Percentiles rank a stretch among this genome's conserved stretches.
Conservation (phyloP, 2,113 vertebrate genomes). For the Odobenus rosmarus region DNA sequence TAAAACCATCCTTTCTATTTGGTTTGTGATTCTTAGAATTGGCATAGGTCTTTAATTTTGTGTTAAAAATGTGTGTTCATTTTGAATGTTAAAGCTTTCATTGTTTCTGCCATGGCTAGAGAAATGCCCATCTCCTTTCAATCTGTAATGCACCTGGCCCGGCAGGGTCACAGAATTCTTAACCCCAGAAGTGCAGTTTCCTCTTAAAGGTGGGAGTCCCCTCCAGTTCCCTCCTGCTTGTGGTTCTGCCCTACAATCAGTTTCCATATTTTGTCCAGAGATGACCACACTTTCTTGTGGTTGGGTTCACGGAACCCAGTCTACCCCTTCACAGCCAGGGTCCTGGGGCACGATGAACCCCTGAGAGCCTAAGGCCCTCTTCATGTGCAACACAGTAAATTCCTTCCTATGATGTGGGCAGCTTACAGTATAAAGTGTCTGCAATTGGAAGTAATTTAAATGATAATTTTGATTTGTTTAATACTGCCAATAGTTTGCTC, state of each 20-base stretch:
- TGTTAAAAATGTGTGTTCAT: not conserved
- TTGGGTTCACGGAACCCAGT: rapidly evolving
- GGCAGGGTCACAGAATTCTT: not conserved
- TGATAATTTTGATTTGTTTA: not conserved
- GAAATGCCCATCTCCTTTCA: not conserved
- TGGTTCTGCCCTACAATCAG: not conserved
- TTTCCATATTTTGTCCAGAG: not conserved
- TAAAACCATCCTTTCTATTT: not conserved
- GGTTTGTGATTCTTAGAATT: not conserved
- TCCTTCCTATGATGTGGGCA: rapidly evolving
- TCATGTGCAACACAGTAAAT: rapidly evolving
- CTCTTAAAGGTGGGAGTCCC: rapidly evolving
- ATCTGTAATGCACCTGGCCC: too few species aligned
- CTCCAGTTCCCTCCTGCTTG: not conserved
- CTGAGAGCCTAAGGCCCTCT: not conserved
- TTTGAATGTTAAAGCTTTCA: not conserved
- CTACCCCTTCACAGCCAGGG: not conserved
- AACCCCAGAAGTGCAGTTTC: not conserved
- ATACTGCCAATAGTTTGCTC: not conserved
- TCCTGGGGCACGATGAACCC: rapidly evolving
- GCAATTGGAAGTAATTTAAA: not conserved
- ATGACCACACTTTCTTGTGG: too few species aligned
- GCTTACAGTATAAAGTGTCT: not conserved
- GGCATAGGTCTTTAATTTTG: not conserved
- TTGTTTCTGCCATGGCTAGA: not conserved